These are phyloP conservation scores for Macrosteles quadrilineatus DNA, from an alignment of 1,140 invertebrate species.

Conservation along the genomic window DNA sequence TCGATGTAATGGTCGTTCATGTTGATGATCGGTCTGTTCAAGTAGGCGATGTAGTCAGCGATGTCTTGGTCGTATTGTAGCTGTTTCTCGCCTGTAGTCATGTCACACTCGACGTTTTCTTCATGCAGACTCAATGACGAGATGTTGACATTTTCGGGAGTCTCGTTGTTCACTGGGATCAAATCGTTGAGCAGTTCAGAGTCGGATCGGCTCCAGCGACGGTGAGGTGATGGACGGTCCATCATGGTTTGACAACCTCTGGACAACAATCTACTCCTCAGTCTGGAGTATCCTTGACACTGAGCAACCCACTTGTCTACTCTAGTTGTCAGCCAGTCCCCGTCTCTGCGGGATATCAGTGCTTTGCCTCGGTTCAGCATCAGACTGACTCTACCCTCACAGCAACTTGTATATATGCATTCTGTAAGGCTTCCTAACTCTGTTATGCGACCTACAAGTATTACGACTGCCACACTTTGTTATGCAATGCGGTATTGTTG, in stretches of 20 bases:
- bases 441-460: background rate
- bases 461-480: too few relatives aligned
- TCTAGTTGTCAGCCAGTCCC: constrained; percentile 5
- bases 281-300: constrained; percentile 16
- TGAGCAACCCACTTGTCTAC: constrained; percentile 24
- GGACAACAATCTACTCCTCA: constrained; percentile 17
- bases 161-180: background rate
- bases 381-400: too few relatives aligned
- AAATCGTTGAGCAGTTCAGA: background rate
- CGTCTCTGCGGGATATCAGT: background rate
- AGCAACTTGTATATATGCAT: too few relatives aligned
- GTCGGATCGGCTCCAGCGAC: background rate
- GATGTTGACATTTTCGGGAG: background rate
- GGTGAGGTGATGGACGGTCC: background rate
- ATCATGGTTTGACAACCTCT: constrained; percentile 30
- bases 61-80: constrained; percentile 15
- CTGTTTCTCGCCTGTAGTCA: background rate
- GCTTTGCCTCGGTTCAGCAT: background rate
- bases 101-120: background rate
- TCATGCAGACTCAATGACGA: background rate
- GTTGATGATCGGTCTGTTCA: constrained; percentile 23
- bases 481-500: too few relatives aligned
- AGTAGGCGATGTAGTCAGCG: constrained; percentile 18
- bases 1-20: constrained; percentile 33
- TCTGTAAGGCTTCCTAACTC: constrained; percentile 3